Percentiles rank a stretch among this genome's conserved stretches.
Evolutionary conservation across 2,888 invertebrate species (phyloP).

Genomic region (Melangyna quadrimaculata): DNA sequence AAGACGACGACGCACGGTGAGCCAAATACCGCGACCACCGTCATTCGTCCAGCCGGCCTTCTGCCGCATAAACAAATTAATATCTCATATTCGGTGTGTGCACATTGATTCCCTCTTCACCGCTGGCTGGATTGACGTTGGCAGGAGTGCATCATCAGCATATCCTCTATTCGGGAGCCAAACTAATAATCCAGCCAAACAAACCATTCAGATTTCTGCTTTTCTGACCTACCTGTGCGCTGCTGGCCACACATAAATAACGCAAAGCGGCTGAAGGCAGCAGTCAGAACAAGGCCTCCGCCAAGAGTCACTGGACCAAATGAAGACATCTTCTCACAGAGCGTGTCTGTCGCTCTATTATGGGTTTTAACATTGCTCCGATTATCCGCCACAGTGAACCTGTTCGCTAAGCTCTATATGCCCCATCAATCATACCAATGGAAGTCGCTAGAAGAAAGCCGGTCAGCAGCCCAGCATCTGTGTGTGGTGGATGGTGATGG

Average conservation of each 20-base stretch:
- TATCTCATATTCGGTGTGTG: constrained; percentile 61
- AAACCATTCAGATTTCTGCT: background rate
- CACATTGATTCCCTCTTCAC: constrained; percentile 5
- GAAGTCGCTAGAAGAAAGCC: constrained; percentile 46
- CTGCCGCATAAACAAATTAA: constrained; percentile 69
- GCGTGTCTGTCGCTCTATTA: constrained; percentile 72
- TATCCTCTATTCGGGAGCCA: constrained; percentile 58
- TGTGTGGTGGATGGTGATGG: constrained; percentile 17
- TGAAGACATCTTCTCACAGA: constrained; percentile 72
- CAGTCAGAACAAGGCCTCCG: constrained; percentile 7
- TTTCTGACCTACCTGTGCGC: constrained; percentile 57
- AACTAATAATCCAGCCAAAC: constrained; percentile 38
- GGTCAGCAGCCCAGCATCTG: constrained; percentile 11
- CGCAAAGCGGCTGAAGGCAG: constrained; percentile 48
- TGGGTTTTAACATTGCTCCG: constrained; percentile 71
- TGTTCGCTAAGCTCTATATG: constrained; percentile 61
- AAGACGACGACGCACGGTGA: background rate
- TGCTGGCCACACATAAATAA: constrained; percentile 57
- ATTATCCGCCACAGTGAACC: constrained; percentile 69
- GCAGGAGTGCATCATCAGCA: constrained; percentile 22
- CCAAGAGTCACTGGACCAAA: constrained; percentile 64
- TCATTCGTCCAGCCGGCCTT: constrained; percentile 22
- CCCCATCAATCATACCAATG: constrained; percentile 70
- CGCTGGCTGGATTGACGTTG: background rate
- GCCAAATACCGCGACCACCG: too few species aligned